Base-by-base conservation (phyloP, 92 coral and sea anemone species). In the Virgularia gustaviana region DNA sequence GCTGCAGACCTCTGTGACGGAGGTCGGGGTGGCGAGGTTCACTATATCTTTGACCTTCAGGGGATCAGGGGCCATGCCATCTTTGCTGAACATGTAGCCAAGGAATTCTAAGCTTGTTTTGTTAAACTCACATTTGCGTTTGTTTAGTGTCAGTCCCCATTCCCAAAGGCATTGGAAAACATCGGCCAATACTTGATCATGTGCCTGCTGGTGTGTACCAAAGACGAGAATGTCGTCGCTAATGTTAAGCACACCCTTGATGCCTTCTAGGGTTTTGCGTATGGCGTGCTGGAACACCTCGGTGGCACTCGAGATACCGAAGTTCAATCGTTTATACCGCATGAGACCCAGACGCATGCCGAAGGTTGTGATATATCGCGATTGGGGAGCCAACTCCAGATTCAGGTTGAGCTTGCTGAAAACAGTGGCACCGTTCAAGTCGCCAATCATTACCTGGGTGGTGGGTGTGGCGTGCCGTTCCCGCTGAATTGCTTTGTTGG, bases 401-500 rank as follows among this genome's bases (percentile, higher is more conserved):
- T 82, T 78, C 53, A 86, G 70, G 36, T 86, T 84, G 13, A 82
- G 39, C 29, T 82, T 82, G 67, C 63, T 67, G 61, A 85, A 81
- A 7, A 68, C 64, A 39, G 54, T 85, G 1, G 83, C 89, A 0
- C 79, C 82, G 36, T 80, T 85, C 35, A 85, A 63, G 55, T 76
- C 80, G 7, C 76, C 59, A 23, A 71, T 71, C 19, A 79, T 60
- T 37, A 73, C 88, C 29, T 80, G 61, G 41, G 75, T 76, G 5
- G 89, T 80, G n/a, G 86, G 84, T 47, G 84, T 82, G 34, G 73
- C 53, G 38, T 78, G 90, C 6, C 84, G 77, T 45, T 83, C 90
- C 7, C 78, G 74, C 55, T 86, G 51, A 23, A 83, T 49, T 3
- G 87, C 85, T 33, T 74, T 54, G 57, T 86, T 86, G 23, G 84